Evolutionary conservation across 2,113 vertebrate genomes (phyloP), one percentile per base, ranked within the genome.

Genomic region (Anthoscopus minutus): DNA sequence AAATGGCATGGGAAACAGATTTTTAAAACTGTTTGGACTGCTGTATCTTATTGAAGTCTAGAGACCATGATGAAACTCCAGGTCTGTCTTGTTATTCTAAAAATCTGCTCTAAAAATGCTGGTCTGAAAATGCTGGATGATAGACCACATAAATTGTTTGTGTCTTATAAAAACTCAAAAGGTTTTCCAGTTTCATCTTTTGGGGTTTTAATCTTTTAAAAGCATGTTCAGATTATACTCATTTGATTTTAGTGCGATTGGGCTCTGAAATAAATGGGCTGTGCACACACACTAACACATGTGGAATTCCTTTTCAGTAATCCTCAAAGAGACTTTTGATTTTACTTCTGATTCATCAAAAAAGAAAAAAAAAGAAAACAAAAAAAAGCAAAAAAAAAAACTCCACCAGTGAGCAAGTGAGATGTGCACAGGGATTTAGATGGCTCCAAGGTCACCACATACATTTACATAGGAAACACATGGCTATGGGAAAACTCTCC

Each of bases 271-370:
- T 97, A 97, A 97, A 98, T 96, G 96, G 91, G 94, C 95, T 96
- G 94, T 69, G 90, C 48, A 50, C 93, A 97, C 97, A 98, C 98
- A 94, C 96, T 97, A 89, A 94, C 97, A 98, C 98, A 98, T 98
- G 98, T 98, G 98, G 98, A 98, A 98, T 98, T 97, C 97, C 91
- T 98, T 98, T 98, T 89, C 97, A 83, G 96, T 98, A 98, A 98
- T 98, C 98, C 98, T 98, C 98, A 98, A 98, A 98, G 97, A 98
- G 93, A 95, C 97, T 98, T 98, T 98, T 98, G 97, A 98, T 98
- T 98, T 97, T 97, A 94, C 94, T 93, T 96, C 94, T 97, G 97
- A 98, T 98, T 98, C 97, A 96, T 94, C 65, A 95, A 81, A 64
- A 78, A 94, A 51, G 42, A 24, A 71, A 40, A 47, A 45, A 45